Base-by-base conservation (phyloP, 2,113 vertebrate genomes). In the Entelurus aequoreus region DNA sequence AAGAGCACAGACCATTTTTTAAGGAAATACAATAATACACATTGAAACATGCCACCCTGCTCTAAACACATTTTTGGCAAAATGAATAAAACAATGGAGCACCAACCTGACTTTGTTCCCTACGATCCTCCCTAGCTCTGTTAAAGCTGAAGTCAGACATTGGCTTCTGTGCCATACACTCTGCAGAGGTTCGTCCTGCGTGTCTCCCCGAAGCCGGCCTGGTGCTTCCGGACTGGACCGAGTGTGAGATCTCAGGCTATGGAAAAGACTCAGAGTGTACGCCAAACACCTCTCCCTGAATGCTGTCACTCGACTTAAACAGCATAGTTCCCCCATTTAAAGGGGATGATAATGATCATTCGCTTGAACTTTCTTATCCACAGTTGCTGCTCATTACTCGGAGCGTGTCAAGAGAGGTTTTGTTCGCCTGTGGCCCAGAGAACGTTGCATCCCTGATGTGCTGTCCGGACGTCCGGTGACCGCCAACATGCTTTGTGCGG, bases 211-310 rank as follows among this genome's bases (percentile, higher is more conserved):
- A 88, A 0, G 72, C 86, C 0, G 61, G 60, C 5, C 86, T 95
- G 76, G 80, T 75, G 61, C 85, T 98, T 65, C 92, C 94, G 0
- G 94, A 93, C 76, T 98, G 95, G 97, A 94, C 92, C 0, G 94
- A 98, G 66, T 98, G 97, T 0, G 95, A 98, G 86, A 93, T 98
- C 78, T 98, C 96, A 0, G 97, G 97, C 50, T 99, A 97, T 0
- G 97, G 97, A 68, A 96, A 40, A 77, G 87, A 89, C 0, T 75
- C 90, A 1, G 91, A 90, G 35, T 91, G 97, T 98, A 89, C 93
- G 93, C 0, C 54, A 60, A 49, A n/a, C 7, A 28, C 3, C 55
- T 57, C 16, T 19, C n/a, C 42, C 11, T 46, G 42, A 12, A 46
- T 46, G 38, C 37, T 47, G n/a, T 51, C 6, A 51, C 37, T 56